Base-by-base conservation (phyloP, 2,888 invertebrate genomes). In the Hypena proboscidalis region DNA sequence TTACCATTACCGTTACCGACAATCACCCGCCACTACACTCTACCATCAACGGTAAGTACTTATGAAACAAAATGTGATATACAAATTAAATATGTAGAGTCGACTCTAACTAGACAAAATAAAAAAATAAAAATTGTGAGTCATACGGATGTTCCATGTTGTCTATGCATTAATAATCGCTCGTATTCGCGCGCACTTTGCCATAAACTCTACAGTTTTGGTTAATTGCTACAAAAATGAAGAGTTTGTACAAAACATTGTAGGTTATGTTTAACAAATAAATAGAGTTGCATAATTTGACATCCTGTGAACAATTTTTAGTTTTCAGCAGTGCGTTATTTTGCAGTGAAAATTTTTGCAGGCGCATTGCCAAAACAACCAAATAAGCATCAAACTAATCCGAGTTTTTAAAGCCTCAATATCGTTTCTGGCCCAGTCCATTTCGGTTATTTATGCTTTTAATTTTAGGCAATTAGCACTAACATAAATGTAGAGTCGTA, bases 1-100 rank as follows among this genome's bases (percentile, higher is more conserved):
- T 2, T 26, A 37, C 23, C 58, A 13, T 26, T 15, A 8, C 8
- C 58, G 33, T 63, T 61, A 58, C 70, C 61, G 7, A 27, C 8
- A n/a, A 8, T 64, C 56, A 57, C 58, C 45, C 42, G 40, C 37
- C 52, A 41, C 38, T 23, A 46, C 52, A 35, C 48, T 38, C 41
- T 34, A 42, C 44, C 20, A 27, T 31, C 9, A 42, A 22, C 54
- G 61, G 67, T 67, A 61, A 67, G 67, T 63, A 17, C 17, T 17
- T 17, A n/a, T n/a, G n/a, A n/a, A n/a, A n/a, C n/a, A n/a, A n/a
- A n/a, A n/a, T n/a, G n/a, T n/a, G n/a, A n/a, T n/a, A n/a, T n/a
- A n/a, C n/a, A n/a, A n/a, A n/a, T n/a, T n/a, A n/a, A n/a, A n/a
- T n/a, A n/a, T n/a, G n/a, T n/a, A n/a, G n/a, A n/a, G n/a, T 33